These are phyloP conservation scores for Meteorus cinctellus DNA, from an alignment of 2,888 invertebrate genomes.

Conservation along the genomic window DNA sequence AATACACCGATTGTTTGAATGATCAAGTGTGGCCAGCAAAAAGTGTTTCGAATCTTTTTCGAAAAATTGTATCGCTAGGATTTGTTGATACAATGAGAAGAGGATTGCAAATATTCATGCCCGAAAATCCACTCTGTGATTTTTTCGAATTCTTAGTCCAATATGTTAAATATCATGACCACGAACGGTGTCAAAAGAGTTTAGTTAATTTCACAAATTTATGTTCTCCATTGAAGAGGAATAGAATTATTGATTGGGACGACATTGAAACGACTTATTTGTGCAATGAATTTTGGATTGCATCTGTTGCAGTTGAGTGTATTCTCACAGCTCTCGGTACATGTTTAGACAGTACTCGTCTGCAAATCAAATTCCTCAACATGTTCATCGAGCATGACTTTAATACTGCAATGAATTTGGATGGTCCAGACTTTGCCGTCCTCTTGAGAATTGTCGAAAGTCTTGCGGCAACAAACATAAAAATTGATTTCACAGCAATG, in stretches of 20 bases:
- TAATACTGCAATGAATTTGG: slow-evolving; percentile 61
- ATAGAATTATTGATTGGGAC: slow-evolving; percentile 66
- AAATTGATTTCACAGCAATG: slow-evolving; percentile 75
- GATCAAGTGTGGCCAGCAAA: slow-evolving; percentile 65
- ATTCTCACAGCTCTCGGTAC: slow-evolving; percentile 78
- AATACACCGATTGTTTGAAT: slow-evolving; percentile 61
- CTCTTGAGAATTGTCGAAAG: slow-evolving; percentile 76
- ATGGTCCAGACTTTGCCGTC: slow-evolving; percentile 73
- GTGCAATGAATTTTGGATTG: slow-evolving; percentile 76
- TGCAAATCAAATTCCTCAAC: slow-evolving; percentile 80
- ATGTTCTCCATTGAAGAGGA: slow-evolving; percentile 62
- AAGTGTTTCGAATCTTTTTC: slow-evolving; percentile 75
- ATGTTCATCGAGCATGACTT: slow-evolving; percentile 61
- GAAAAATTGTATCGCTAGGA: slow-evolving; percentile 75
- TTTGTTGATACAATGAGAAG: slow-evolving; percentile 79
- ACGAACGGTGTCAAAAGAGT: slow-evolving; percentile 61
- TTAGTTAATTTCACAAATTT: slow-evolving; percentile 71
- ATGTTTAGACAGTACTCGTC: slow-evolving; percentile 78
- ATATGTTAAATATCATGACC: slow-evolving; percentile 68
- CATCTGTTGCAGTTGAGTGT: slow-evolving; percentile 77
- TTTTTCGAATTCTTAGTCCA: slow-evolving; percentile 78
- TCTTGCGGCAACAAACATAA: slow-evolving; percentile 76
- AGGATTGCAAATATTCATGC: slow-evolving; percentile 82
- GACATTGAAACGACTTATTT: slow-evolving; percentile 73
- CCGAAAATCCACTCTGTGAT: slow-evolving; percentile 79